phyloP scores from a whole-genome alignment of 2,797 vertebrate species.

The Sebastolobus alascanus region DNA sequence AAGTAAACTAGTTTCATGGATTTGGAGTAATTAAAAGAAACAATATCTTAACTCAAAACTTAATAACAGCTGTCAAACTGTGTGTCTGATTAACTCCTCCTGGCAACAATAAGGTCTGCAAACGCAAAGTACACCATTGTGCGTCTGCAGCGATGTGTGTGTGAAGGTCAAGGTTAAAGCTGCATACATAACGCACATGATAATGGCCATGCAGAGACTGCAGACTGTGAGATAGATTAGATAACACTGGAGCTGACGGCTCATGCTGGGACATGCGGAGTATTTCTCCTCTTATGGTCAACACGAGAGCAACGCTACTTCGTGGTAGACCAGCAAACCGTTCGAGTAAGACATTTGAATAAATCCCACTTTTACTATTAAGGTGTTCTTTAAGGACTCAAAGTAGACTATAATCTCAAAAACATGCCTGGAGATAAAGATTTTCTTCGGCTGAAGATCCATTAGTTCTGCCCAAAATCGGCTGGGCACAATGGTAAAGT shows the following conservation, averaged over 20 bases:
- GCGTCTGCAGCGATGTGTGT: slow-evolving; percentile 5
- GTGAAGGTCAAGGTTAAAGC: slow-evolving; percentile 64
- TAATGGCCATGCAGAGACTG: slow-evolving; percentile 31
- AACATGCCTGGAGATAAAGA: neutral
- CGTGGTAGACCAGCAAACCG: neutral
- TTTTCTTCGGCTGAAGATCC: neutral
- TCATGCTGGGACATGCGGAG: neutral
- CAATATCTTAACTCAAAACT: neutral
- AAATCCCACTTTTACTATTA: neutral
- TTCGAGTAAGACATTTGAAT: neutral
- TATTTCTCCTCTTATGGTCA: slow-evolving; percentile 9
- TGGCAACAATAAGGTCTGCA: slow-evolving; percentile 1
- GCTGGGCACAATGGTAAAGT: no score
- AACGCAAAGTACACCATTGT: slow-evolving; percentile 17
- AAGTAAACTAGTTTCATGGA: neutral
- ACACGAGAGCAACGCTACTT: neutral
- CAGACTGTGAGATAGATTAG: slow-evolving; percentile 47
- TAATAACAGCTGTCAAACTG: neutral
- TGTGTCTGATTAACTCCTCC: neutral
- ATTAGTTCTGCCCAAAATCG: neutral
- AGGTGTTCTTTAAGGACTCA: no score
- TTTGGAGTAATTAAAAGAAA: neutral
- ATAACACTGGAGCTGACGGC: slow-evolving; percentile 46
- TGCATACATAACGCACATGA: slow-evolving; percentile 45
- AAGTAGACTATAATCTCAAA: neutral